Evolutionary conservation across 2,888 invertebrate species (phyloP).

Genomic region (Synergus itoensis): DNA sequence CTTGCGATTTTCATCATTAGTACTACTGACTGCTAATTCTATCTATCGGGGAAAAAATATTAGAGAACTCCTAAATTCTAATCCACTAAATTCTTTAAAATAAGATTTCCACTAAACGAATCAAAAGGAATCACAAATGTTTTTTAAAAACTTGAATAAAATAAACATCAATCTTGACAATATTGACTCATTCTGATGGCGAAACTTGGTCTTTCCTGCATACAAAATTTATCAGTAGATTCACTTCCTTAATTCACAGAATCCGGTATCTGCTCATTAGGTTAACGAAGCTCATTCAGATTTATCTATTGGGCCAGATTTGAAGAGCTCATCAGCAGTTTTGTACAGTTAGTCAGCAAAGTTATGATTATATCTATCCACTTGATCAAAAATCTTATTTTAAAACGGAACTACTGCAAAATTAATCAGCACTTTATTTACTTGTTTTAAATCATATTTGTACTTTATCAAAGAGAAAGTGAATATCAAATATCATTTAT

Average conservation of each 20-base stretch:
- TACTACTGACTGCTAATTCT: too few species aligned
- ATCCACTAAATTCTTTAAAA: not conserved
- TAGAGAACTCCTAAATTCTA: not conserved
- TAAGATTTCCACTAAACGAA: not conserved
- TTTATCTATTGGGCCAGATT: not conserved
- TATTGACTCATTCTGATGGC: too few species aligned
- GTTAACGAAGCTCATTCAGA: constrained; percentile 3
- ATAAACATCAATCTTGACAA: not conserved
- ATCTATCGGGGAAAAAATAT: too few species aligned
- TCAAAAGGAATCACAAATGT: not conserved
- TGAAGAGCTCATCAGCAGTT: not conserved
- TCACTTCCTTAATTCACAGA: not conserved
- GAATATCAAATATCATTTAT: not conserved
- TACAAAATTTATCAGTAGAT: not conserved
- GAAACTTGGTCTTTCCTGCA: not conserved
- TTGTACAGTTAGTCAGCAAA: not conserved
- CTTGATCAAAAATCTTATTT: not conserved
- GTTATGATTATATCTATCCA: not conserved
- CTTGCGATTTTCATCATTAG: too few species aligned
- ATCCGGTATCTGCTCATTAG: not conserved
- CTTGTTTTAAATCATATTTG: not conserved
- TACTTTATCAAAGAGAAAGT: not conserved
- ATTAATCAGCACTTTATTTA: not conserved
- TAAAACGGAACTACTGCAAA: not conserved
- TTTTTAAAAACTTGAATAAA: not conserved